Conservation (phyloP, 2,113 vertebrate species). For the Antechinus flavipes region DNA sequence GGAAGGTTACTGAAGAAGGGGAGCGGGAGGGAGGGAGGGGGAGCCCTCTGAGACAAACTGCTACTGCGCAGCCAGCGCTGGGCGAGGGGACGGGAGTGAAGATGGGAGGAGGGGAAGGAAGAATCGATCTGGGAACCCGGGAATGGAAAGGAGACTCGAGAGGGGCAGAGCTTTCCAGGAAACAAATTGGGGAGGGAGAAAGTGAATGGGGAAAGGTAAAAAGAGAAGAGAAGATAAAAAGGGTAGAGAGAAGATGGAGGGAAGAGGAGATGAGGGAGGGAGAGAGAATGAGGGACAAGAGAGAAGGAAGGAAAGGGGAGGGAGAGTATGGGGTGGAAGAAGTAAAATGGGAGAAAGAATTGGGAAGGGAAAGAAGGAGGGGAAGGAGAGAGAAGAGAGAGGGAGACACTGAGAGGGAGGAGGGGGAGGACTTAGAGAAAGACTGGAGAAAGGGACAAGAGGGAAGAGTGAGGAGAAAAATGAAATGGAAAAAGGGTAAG, state of each 20-base stretch:
- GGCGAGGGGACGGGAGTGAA: no score
- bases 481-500: fast-evolving
- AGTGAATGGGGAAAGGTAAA: no score
- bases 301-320: neutral
- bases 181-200: neutral
- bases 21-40: neutral
- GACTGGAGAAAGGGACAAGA: neutral
- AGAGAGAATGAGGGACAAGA: neutral
- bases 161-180: neutral
- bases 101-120: no score
- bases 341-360: no score
- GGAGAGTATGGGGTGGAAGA: fast-evolving
- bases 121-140: neutral
- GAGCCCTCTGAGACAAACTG: neutral
- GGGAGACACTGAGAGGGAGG: neutral
- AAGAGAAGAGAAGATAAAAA: no score
- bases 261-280: neutral
- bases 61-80: neutral
- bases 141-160: neutral
- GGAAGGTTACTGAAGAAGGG: conserved; percentile 68
- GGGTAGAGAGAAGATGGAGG: neutral
- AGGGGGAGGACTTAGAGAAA: neutral
- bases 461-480: neutral
- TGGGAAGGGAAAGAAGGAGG: neutral
- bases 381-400: neutral